These are phyloP conservation scores for Cylas formicarius DNA, from an alignment of 1,140 invertebrate species.

Conservation along the genomic window DNA sequence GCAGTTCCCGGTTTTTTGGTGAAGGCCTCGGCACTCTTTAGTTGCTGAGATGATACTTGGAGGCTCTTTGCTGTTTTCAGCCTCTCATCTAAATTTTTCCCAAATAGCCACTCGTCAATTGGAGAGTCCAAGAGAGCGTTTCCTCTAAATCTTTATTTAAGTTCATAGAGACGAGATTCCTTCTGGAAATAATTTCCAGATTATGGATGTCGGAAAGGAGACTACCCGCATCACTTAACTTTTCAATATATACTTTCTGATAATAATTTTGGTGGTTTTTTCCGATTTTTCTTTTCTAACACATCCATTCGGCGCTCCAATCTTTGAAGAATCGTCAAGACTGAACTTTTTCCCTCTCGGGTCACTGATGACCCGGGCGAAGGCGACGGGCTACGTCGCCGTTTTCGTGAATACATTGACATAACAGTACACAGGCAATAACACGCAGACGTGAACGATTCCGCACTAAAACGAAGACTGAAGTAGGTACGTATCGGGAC, in stretches of 20 bases:
- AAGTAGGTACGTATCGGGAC: too few species aligned
- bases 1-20: neutral
- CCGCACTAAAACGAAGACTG: too few species aligned
- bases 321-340: too few species aligned
- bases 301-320: too few species aligned
- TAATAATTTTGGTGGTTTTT: too few species aligned
- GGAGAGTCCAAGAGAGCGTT: conserved; percentile 1
- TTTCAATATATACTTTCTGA: neutral
- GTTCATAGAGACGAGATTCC: conserved; percentile 11
- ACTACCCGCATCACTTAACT: conserved; percentile 5
- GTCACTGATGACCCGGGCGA: too few species aligned
- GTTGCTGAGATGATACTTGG: conserved; percentile 1
- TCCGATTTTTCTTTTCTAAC: too few species aligned
- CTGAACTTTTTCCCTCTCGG: too few species aligned
- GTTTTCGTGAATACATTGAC: too few species aligned
- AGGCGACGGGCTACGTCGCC: too few species aligned
- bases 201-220: conserved; percentile 12
- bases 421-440: too few species aligned
- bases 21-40: neutral
- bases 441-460: too few species aligned
- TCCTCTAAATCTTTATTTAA: conserved; percentile 11
- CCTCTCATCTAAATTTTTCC: conserved; percentile 8
- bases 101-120: conserved; percentile 11
- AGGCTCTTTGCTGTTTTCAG: conserved; percentile 12
- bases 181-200: conserved; percentile 1